Percentiles rank a stretch among this genome's conserved stretches.
These are phyloP conservation scores for Ceratina australensis DNA, from an alignment of 1,140 invertebrate genomes.

Conservation along the genomic window DNA sequence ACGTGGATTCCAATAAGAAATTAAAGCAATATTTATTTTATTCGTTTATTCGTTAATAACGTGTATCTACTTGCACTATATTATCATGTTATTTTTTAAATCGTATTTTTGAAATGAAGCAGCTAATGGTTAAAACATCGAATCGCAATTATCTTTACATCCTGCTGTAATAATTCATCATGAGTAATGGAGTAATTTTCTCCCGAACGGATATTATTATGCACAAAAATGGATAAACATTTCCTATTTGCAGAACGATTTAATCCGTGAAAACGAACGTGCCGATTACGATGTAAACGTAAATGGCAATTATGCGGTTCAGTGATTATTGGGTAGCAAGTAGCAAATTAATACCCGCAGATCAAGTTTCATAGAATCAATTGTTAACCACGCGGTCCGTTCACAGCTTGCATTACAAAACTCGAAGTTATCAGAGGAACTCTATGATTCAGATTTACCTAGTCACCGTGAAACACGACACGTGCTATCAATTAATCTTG, in stretches of 20 bases:
- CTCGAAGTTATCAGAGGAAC: neutral
- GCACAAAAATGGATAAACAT: neutral
- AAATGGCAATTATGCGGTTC: slow-evolving; percentile 16
- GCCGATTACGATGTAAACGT: slow-evolving; percentile 6
- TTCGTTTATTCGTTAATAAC: too few relatives aligned
- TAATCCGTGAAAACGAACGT: neutral
- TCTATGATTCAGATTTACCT: neutral
- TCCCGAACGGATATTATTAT: neutral
- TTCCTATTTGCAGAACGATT: neutral
- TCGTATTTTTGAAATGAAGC: neutral
- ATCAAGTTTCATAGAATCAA: slow-evolving; percentile 37
- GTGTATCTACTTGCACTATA: too few relatives aligned
- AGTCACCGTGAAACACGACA: neutral
- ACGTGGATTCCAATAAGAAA: too few relatives aligned
- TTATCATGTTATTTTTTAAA: too few relatives aligned
- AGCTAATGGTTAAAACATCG: slow-evolving; percentile 33
- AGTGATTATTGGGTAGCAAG: slow-evolving; percentile 46
- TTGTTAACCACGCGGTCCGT: neutral
- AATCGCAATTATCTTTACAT: slow-evolving; percentile 43
- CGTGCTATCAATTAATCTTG: too few relatives aligned
- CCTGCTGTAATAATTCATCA: slow-evolving; percentile 48
- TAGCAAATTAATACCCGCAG: slow-evolving; percentile 44
- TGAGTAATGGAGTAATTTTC: slow-evolving; percentile 29
- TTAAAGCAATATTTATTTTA: too few relatives aligned
- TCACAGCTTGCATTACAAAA: neutral